These are phyloP conservation scores for Limenitis camilla DNA, from an alignment of 2,888 invertebrate genomes.

Conservation along the genomic window DNA sequence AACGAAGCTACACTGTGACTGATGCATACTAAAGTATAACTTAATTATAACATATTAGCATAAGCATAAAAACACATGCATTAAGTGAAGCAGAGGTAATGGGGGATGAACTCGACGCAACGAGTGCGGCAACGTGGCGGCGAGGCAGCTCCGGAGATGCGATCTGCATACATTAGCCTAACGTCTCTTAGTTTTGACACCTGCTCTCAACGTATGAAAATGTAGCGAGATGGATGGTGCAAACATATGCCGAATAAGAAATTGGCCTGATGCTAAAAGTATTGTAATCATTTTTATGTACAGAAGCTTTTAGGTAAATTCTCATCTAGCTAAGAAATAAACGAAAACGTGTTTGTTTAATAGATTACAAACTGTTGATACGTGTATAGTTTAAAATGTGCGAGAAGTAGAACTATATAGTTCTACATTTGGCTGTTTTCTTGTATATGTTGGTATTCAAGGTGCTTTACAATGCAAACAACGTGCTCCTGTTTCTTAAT, in stretches of 20 bases:
- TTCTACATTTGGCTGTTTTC: too few relatives aligned
- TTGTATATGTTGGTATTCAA: too few relatives aligned
- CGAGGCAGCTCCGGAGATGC: slow-evolving; percentile 59
- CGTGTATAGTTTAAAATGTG: too few relatives aligned
- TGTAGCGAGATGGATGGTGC: slow-evolving; percentile 58
- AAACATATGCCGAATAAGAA: slow-evolving; percentile 61
- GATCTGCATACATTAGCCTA: slow-evolving; percentile 73
- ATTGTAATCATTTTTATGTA: slow-evolving; percentile 20
- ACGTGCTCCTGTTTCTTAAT: too few relatives aligned
- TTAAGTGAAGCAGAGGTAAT: slow-evolving; percentile 54
- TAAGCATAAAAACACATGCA: slow-evolving; percentile 29
- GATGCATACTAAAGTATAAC: slow-evolving; percentile 6
- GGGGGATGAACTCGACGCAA: slow-evolving; percentile 34
- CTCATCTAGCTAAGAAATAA: too few relatives aligned
- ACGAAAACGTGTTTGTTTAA: too few relatives aligned
- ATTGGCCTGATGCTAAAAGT: slow-evolving; percentile 39
- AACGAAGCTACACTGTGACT: background rate
- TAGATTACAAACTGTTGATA: too few relatives aligned
- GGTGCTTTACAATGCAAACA: too few relatives aligned
- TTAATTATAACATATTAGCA: slow-evolving; percentile 20
- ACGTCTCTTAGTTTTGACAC: slow-evolving; percentile 71
- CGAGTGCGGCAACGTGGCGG: too few relatives aligned
- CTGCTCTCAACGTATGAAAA: slow-evolving; percentile 58
- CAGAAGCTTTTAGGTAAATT: slow-evolving; percentile 12
- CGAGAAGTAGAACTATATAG: too few relatives aligned